Conservation (phyloP, 35 echinoderm and acorn worm species). For the Apostichopus parvimensis region DNA sequence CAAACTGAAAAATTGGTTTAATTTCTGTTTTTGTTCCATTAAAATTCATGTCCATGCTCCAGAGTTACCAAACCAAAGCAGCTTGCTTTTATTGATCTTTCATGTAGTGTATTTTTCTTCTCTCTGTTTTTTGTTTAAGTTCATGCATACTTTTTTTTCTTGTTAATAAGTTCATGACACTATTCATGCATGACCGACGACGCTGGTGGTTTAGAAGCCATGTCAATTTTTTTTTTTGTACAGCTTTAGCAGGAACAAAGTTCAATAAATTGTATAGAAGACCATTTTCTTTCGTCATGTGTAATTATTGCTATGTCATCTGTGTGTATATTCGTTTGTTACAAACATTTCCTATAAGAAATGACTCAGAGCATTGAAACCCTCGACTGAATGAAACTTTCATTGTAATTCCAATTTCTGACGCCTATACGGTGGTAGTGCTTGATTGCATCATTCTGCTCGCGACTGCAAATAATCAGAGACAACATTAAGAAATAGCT, state of each 20-base stretch:
- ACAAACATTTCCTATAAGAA: no score
- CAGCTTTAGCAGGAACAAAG: constrained; percentile 36
- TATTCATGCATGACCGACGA: constrained; percentile 11
- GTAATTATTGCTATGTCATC: no score
- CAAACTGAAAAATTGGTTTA: background rate
- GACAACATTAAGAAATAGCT: no score
- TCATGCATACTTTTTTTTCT: background rate
- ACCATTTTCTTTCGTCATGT: background rate
- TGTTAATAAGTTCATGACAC: background rate
- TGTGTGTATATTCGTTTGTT: no score
- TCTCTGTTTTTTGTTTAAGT: background rate
- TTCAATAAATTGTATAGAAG: constrained; percentile 23
- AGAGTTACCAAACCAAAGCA: background rate
- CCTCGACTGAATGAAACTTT: no score
- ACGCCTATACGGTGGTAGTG: no score
- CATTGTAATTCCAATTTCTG: no score
- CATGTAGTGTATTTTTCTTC: background rate
- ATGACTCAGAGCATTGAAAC: no score
- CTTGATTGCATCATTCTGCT: no score
- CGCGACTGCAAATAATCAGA: no score
- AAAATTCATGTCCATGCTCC: background rate
- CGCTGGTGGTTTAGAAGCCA: constrained; percentile 17
- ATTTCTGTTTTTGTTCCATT: background rate
- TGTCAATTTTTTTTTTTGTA: constrained; percentile 17
- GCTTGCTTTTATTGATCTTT: constrained; percentile 37